A percentile compares a stretch with the other conserved stretches of the same genome.
Conservation (phyloP, 2,113 vertebrate species). For the Hemiscyllium ocellatum region DNA sequence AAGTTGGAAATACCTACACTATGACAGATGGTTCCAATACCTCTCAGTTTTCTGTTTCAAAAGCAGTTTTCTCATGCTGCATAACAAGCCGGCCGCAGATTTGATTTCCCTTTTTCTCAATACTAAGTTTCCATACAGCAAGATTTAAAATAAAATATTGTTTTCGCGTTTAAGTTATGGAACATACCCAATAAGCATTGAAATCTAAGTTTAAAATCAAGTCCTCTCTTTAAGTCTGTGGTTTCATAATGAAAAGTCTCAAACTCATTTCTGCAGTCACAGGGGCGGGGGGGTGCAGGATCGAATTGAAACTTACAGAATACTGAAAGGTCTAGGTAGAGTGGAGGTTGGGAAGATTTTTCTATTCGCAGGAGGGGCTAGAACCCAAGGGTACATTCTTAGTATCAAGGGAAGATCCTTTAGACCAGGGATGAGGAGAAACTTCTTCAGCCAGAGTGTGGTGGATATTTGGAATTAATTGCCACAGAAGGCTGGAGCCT, state of each 20-base stretch:
- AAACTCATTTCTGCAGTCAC: neutral
- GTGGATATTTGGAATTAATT: too few species aligned
- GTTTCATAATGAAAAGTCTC: neutral
- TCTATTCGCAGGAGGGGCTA: too few species aligned
- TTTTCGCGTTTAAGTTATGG: neutral
- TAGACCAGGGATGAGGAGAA: too few species aligned
- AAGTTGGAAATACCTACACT: neutral
- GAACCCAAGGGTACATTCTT: too few species aligned
- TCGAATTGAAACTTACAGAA: too few species aligned
- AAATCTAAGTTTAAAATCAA: neutral
- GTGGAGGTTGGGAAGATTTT: too few species aligned
- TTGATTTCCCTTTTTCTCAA: neutral
- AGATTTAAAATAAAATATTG: neutral
- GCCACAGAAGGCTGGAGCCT: too few species aligned
- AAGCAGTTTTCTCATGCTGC: neutral
- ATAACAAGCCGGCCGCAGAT: neutral
- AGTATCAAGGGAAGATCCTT: too few species aligned
- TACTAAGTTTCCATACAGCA: neutral
- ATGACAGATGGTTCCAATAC: conserved; percentile 8
- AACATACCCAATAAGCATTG: neutral
- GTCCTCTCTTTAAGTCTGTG: neutral
- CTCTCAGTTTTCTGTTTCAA: conserved; percentile 14
- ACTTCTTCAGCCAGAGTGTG: too few species aligned
- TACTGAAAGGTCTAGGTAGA: too few species aligned
- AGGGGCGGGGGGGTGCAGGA: too few species aligned